Evolutionary conservation across 2,888 invertebrate species (phyloP), one percentile per base, ranked within the genome.

Genomic region (Caenorhabditis sp.): DNA sequence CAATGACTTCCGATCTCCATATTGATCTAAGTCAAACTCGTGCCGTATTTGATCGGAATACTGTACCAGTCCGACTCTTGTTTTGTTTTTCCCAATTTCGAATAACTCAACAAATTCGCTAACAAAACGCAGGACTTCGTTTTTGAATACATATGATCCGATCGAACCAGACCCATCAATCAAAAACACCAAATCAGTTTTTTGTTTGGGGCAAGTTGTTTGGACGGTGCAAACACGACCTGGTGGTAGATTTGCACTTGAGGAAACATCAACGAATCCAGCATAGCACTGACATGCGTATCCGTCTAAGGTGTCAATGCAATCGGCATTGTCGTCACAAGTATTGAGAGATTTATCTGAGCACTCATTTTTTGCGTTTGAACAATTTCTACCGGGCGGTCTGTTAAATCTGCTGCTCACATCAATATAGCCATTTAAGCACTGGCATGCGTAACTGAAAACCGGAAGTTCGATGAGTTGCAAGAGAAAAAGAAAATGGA

Each of bases 181-280:
- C 44, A 92, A 79, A 85, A 92, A 92, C 76, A 92, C 88, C 26
- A 92, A 85, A 71, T 91, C 92, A 11, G 92, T 91, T 78, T 87
- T 87, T 78, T 91, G 91, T 28, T 77, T 70, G 18, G 82, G 82
- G 51, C 82, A 92, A 2, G 88, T 86, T 1, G 91, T 91, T 69
- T 91, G 89, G 11, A 91, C 90, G 0, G 91, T 91, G 83, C 92
- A 92, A 9, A 92, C 92, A 22, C 92, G 85, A n/a, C 92, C 92
- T 8, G 90, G 89, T 15, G 91, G 90, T 24, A 92, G 82, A 67
- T 88, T 85, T 13, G 92, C 92, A 65, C 81, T 87, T 26, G 87
- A 86, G 9, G 90, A 90, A 28, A 92, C 92, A 80, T 92, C 92
- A 26, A 92, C 88, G 82, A 89, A 92, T 22, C 92, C 92, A 47